These are phyloP conservation scores for Pterocles gutturalis DNA, from an alignment of 2,113 vertebrate species.

Conservation along the genomic window DNA sequence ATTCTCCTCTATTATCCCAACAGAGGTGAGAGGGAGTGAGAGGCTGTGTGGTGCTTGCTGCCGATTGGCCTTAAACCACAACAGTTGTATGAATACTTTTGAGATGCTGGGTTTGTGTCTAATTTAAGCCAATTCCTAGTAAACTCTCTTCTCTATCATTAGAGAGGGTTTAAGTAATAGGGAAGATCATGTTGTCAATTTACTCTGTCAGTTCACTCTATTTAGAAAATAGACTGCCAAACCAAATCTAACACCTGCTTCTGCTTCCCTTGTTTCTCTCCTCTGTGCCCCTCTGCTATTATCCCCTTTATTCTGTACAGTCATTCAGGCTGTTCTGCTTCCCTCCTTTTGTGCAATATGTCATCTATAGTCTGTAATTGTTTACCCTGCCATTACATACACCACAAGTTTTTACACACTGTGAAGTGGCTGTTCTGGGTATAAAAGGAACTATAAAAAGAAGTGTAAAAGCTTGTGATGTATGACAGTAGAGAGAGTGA, in stretches of 20 bases:
- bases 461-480: constrained; percentile 37
- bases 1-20: too few relatives aligned
- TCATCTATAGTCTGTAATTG: constrained; percentile 6
- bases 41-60: too few relatives aligned
- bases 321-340: not conserved
- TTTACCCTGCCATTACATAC: constrained; percentile 49
- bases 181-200: not conserved
- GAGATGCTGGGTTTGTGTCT: not conserved
- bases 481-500: constrained; percentile 7
- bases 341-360: not conserved
- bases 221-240: not conserved
- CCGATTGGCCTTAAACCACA: too few relatives aligned
- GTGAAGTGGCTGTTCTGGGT: constrained; percentile 13
- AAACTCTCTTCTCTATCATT: not conserved
- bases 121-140: not conserved
- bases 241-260: not conserved
- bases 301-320: not conserved
- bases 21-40: too few relatives aligned
- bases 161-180: not conserved
- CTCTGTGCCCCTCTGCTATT: not conserved
- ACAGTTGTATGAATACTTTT: not conserved
- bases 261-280: not conserved
- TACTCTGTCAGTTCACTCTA: not conserved
- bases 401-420: constrained; percentile 55
- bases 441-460: constrained; percentile 50